A percentile compares a stretch with the other conserved stretches of the same genome.
These are phyloP conservation scores for Parnassius orleans DNA, from an alignment of 2,888 invertebrate species.

Conservation along the genomic window DNA sequence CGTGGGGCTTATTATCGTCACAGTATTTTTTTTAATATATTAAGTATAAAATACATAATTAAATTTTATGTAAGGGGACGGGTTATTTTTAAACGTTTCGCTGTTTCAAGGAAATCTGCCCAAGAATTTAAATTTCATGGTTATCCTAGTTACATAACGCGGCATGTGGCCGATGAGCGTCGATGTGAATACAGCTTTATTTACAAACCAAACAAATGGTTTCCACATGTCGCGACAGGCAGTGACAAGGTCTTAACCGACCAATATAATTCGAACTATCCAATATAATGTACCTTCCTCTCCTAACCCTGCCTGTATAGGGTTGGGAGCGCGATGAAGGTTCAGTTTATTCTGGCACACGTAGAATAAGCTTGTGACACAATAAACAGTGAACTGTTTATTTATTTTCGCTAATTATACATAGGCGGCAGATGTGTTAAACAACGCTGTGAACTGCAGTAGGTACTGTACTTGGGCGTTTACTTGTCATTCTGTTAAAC, in stretches of 20 bases:
- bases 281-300: constrained; percentile 11
- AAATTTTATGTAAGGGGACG: too few relatives aligned
- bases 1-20: too few relatives aligned
- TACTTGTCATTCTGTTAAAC: constrained; percentile 1
- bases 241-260: constrained; percentile 65
- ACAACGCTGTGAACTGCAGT: constrained; percentile 16
- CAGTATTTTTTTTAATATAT: too few relatives aligned
- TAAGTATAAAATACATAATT: too few relatives aligned
- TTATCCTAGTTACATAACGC: constrained; percentile 27
- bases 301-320: neutral
- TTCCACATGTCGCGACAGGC: constrained; percentile 69
- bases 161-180: constrained; percentile 53
- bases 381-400: constrained; percentile 68
- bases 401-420: constrained; percentile 68
- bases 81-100: too few relatives aligned
- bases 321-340: constrained; percentile 31
- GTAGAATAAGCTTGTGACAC: constrained; percentile 64
- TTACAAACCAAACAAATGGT: constrained; percentile 71
- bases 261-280: constrained; percentile 42
- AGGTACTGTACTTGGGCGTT: constrained; percentile 5
- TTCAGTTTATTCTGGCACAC: constrained; percentile 37
- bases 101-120: neutral
- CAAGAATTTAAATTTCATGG: constrained; percentile 13
- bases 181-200: constrained; percentile 62
- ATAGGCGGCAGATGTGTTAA: constrained; percentile 63